Evolutionary conservation across 2,888 invertebrate species (phyloP), one percentile per base, ranked within the genome.

Genomic region (Cristatella mucedo): DNA sequence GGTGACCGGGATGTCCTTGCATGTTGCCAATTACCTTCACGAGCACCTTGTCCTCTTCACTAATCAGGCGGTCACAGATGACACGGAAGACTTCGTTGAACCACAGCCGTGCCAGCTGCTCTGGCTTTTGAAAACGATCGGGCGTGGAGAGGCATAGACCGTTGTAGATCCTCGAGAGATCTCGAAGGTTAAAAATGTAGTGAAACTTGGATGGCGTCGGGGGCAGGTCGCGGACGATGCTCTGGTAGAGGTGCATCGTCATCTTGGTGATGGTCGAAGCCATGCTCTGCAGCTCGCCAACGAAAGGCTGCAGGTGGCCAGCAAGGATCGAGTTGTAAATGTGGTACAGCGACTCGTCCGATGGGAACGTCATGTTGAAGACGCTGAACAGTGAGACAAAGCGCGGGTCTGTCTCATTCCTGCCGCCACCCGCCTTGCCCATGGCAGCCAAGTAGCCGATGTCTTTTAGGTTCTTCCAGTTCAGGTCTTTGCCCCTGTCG

Each of bases 181-280:
- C 89, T 33, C 86, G 75, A 64, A 89, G 74, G 67, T 87, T 87
- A 70, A 87, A 89, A 50, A 86, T 82, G 68, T 89, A 89, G 69
- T 89, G 87, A 68, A 89, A 89, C 66, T 84, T 86, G 4, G 80
- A 78, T 0, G 89, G 89, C 0, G 86, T 89, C 2, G 87, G 85
- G 0, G 86, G 83, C 40, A 89, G 68, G 45, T 83, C 80, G 16
- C 72, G 70, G 44, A 80, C 75, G 29, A 82, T 72, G 50, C 71
- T 46, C 73, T 81, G 79, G 59, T 85, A 89, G 13, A 89, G 67
- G 45, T 78, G 74, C 47, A 89, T 68, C 0, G 85, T 87, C 69
- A 83, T 78, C 38, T 74, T 68, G 2, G 86, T 77, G 33, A 91
- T 69, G 39, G 70, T 71, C 1, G 74, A 69, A 2, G 78, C 76